These are phyloP conservation scores for Drosophila ananassae DNA, from an alignment of 1,140 invertebrate genomes.

Conservation along the genomic window DNA sequence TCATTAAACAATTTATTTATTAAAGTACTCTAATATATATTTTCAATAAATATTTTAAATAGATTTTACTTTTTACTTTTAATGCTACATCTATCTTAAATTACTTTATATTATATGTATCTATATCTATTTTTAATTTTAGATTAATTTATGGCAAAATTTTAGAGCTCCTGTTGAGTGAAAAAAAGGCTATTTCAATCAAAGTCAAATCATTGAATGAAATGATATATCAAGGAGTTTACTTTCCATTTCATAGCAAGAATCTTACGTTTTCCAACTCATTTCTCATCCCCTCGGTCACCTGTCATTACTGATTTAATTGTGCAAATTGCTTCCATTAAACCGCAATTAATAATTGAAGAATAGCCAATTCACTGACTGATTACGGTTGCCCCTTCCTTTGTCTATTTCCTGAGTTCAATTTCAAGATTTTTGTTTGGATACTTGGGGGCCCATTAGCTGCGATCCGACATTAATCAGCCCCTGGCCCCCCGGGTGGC, in stretches of 20 bases:
- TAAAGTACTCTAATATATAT: no score
- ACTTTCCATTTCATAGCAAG: background rate
- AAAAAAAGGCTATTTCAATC: no score
- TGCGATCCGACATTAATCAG: constrained; percentile 23
- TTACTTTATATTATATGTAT: no score
- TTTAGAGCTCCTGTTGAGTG: no score
- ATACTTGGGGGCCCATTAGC: background rate
- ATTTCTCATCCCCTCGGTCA: background rate
- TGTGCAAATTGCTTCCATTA: background rate
- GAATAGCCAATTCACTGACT: constrained; percentile 6
- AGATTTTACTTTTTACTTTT: no score
- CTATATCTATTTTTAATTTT: no score
- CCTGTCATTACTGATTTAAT: background rate
- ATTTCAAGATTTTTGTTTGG: constrained; percentile 1
- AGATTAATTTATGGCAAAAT: no score
- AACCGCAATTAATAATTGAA: constrained; percentile 28
- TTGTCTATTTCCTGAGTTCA: constrained; percentile 22
- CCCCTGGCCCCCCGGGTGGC: constrained; percentile 1
- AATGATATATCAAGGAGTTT: no score
- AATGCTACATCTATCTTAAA: no score
- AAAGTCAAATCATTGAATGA: no score
- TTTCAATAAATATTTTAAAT: no score
- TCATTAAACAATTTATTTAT: no score
- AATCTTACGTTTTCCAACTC: background rate
- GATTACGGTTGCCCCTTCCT: background rate